phyloP scores from a whole-genome alignment of 2,888 invertebrate species.

The Graphium colonna region DNA sequence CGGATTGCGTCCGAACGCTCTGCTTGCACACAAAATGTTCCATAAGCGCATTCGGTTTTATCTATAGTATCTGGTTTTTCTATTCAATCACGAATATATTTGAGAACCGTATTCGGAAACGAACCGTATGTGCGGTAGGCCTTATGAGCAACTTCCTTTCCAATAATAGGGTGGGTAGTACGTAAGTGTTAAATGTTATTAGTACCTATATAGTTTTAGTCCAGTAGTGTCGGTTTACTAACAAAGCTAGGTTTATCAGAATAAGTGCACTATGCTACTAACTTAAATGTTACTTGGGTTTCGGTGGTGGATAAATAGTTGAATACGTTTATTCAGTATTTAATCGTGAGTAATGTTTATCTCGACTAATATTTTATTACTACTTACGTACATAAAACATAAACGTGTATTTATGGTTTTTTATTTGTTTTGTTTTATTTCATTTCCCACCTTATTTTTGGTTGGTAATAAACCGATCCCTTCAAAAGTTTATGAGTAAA shows the following conservation, averaged over 20 bases:
- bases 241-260: constrained; percentile 25
- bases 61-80: too few species aligned
- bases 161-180: constrained; percentile 42
- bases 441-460: background rate
- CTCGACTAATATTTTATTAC: constrained; percentile 50
- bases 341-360: constrained; percentile 63
- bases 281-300: constrained; percentile 60
- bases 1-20: too few species aligned
- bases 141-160: constrained; percentile 10
- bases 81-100: too few species aligned
- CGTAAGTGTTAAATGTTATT: constrained; percentile 58
- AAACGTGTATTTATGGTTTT: constrained; percentile 56
- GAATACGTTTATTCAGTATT: constrained; percentile 61
- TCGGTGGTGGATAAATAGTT: constrained; percentile 66
- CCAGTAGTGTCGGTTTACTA: constrained; percentile 21
- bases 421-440: constrained; percentile 45
- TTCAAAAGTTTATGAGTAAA: background rate
- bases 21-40: too few species aligned
- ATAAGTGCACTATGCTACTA: constrained; percentile 46
- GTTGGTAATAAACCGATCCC: background rate
- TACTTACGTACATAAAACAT: constrained; percentile 48
- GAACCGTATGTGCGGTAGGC: too few species aligned
- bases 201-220: constrained; percentile 21
- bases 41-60: too few species aligned
- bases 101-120: too few species aligned